These are phyloP conservation scores for Synaphobranchus kaupii DNA, from an alignment of 2,797 vertebrate species.

Conservation along the genomic window DNA sequence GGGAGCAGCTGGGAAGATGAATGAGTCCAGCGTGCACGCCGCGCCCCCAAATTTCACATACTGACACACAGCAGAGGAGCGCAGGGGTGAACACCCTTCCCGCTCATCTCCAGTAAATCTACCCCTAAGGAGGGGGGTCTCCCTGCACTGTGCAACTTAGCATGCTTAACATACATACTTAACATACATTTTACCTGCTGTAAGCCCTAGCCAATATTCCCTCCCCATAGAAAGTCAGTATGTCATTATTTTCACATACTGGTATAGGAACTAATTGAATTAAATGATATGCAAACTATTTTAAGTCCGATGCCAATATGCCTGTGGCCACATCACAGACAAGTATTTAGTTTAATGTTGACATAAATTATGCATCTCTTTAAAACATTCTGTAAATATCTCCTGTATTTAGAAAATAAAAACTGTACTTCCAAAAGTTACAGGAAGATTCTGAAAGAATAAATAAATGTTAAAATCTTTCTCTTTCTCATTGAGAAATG, in stretches of 20 bases:
- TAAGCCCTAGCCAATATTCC: background rate
- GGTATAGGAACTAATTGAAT: too few species aligned
- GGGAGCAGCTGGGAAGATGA: background rate
- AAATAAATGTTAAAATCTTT: background rate
- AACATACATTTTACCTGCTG: conserved; percentile 6
- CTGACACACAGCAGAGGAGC: conserved; percentile 1
- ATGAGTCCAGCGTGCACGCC: background rate
- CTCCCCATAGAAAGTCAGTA: background rate
- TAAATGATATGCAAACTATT: too few species aligned
- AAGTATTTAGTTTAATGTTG: background rate
- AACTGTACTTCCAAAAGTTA: background rate
- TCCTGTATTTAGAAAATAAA: background rate
- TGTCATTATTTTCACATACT: background rate
- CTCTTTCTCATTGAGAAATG: background rate
- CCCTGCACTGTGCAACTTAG: background rate
- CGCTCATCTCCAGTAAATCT: conserved; percentile 1
- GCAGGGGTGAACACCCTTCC: background rate
- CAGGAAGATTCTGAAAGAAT: background rate
- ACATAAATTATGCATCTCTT: background rate
- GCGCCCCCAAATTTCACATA: background rate
- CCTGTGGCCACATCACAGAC: too few species aligned
- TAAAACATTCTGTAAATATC: background rate
- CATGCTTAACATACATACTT: conserved; percentile 13
- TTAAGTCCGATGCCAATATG: background rate
- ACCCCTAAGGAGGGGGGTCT: background rate